Base-by-base conservation (phyloP, 1,140 invertebrate species). In the Philopotamus ludificatus region DNA sequence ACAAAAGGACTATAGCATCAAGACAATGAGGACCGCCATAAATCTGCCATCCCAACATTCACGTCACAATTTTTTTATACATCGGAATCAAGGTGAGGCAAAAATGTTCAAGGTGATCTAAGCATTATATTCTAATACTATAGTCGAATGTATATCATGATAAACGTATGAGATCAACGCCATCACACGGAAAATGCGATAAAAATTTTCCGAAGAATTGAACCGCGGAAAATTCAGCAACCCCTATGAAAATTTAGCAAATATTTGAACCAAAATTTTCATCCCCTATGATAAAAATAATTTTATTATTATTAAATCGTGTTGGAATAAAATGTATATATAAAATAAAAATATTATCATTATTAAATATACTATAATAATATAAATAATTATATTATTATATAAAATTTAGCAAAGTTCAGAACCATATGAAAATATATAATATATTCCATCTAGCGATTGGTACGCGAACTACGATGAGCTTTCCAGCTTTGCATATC, bases 41-140 rank as follows among this genome's bases (percentile, higher is more conserved):
- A 69, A 69, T 59, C 65, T 69, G 67, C 66, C 67, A 69, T 69
- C 67, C 59, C 66, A n/a, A n/a, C n/a, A n/a, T n/a, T n/a, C 4
- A 34, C 28, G 28, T 12, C 28, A 34, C 12, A 34, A 4, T 7
- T 34, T 34, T 34, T 34, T 34, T 34, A 34, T 34, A 7, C 28
- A 34, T 7, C 28, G 4, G 12, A 34, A 34, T 7, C 28, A 34
- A 34, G 4, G 12, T 7, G 4, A 34, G 12, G 12, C 28, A 15
- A 21, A 49, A 49, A 49, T 21, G n/a, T 49, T 21, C n/a, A n/a
- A n/a, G n/a, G n/a, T n/a, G n/a, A n/a, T n/a, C n/a, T n/a, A n/a
- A n/a, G n/a, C n/a, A n/a, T n/a, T n/a, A n/a, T n/a, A n/a, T n/a
- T n/a, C n/a, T n/a, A n/a, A n/a, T n/a, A n/a, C n/a, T n/a, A n/a